These are phyloP conservation scores for Teinopalpus imperialis DNA, from an alignment of 2,888 invertebrate genomes.

Conservation along the genomic window DNA sequence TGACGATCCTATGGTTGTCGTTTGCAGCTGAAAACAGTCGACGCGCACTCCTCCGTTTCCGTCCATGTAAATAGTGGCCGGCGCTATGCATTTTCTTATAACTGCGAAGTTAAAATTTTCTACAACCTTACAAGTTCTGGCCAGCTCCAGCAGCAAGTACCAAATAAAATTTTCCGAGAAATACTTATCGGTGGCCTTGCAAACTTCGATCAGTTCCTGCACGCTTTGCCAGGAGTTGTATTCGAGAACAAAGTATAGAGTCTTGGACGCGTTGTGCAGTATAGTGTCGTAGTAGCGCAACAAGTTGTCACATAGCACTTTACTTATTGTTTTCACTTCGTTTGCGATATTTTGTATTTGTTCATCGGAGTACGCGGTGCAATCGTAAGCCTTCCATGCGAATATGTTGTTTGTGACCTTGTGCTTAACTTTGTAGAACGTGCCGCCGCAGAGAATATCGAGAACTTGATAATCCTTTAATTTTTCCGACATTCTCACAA, in stretches of 20 bases:
- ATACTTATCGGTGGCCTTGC: slow-evolving; percentile 53
- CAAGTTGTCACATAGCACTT: slow-evolving; percentile 56
- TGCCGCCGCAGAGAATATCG: slow-evolving; percentile 73
- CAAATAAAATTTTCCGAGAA: slow-evolving; percentile 68
- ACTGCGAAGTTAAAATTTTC: slow-evolving; percentile 50
- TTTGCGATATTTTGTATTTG: slow-evolving; percentile 67
- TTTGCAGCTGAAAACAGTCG: slow-evolving; percentile 61
- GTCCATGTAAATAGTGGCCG: slow-evolving; percentile 58
- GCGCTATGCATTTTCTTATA: slow-evolving; percentile 54
- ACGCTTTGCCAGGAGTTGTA: slow-evolving; percentile 65
- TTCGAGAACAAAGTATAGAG: slow-evolving; percentile 73
- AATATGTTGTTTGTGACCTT: slow-evolving; percentile 77
- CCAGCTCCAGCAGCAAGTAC: slow-evolving; percentile 63
- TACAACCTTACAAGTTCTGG: slow-evolving; percentile 53
- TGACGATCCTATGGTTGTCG: slow-evolving; percentile 23
- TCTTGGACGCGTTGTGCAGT: slow-evolving; percentile 69
- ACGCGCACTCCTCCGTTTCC: slow-evolving; percentile 59
- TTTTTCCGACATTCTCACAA: slow-evolving; percentile 61
- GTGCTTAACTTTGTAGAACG: slow-evolving; percentile 78
- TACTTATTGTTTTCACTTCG: slow-evolving; percentile 69
- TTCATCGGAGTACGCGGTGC: slow-evolving; percentile 63
- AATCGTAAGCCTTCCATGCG: slow-evolving; percentile 76
- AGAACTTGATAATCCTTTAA: slow-evolving; percentile 75
- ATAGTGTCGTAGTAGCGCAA: slow-evolving; percentile 72
- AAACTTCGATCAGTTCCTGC: slow-evolving; percentile 54